Evolutionary conservation across 2,888 invertebrate genomes (phyloP).

Genomic region (Eristalis pertinax): DNA sequence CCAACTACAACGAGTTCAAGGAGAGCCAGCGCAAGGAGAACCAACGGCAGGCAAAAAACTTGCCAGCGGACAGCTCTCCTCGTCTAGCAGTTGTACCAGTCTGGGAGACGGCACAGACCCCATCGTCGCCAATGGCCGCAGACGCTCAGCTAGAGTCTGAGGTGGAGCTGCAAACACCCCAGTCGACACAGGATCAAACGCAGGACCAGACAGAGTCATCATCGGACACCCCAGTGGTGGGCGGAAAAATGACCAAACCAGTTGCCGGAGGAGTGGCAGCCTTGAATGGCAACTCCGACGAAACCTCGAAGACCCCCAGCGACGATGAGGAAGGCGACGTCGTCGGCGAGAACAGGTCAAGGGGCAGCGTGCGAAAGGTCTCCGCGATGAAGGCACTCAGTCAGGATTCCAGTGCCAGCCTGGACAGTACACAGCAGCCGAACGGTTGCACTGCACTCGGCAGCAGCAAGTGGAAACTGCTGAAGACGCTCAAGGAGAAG

Average conservation of each 20-base stretch:
- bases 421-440: slow-evolving; percentile 77
- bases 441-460: slow-evolving; percentile 83
- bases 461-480: slow-evolving; percentile 94
- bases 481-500: slow-evolving; percentile 93
- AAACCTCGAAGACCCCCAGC: slow-evolving; percentile 26
- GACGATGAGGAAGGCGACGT: slow-evolving; percentile 46
- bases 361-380: slow-evolving; percentile 3
- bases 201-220: background rate
- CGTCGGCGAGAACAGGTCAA: slow-evolving; percentile 1
- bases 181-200: too few species aligned
- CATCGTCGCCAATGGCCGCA: too few species aligned
- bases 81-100: slow-evolving; percentile 24
- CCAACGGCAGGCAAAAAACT: background rate
- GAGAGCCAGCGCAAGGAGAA: slow-evolving; percentile 25
- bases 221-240: background rate
- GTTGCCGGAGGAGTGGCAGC: background rate
- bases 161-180: too few species aligned
- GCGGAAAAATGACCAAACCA: background rate
- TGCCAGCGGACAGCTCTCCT: slow-evolving; percentile 3
- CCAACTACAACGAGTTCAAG: slow-evolving; percentile 71
- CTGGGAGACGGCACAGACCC: slow-evolving; percentile 7
- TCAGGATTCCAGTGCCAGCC: slow-evolving; percentile 80
- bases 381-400: slow-evolving; percentile 65
- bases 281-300: slow-evolving; percentile 29
- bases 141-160: background rate